Evolutionary conservation across 1,140 invertebrate species (phyloP).

Genomic region (Chironomus tepperi): DNA sequence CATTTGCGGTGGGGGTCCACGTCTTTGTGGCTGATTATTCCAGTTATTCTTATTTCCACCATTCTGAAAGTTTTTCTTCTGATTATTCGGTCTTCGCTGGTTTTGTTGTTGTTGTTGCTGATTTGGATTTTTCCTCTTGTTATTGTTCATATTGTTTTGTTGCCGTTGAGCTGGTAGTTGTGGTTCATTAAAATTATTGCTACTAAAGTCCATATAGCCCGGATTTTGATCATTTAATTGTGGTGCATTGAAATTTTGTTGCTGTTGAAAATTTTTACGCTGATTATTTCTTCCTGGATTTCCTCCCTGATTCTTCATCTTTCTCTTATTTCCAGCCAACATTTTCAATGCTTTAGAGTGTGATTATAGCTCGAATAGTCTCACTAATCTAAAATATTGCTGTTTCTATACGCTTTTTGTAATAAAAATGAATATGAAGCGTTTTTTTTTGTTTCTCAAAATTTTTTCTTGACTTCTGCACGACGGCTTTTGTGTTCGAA

Average conservation of each 20-base stretch:
- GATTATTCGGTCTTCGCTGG: neutral
- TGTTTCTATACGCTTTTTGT: too few relatives aligned
- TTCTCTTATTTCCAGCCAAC: slow-evolving; percentile 9
- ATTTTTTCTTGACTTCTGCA: too few relatives aligned
- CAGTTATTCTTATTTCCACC: slow-evolving; percentile 9
- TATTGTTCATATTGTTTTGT: slow-evolving; percentile 1
- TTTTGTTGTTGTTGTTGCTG: slow-evolving; percentile 10
- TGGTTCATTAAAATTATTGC: neutral
- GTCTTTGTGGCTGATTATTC: slow-evolving; percentile 8
- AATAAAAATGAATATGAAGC: too few relatives aligned
- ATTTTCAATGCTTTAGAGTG: neutral
- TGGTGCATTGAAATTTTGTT: neutral
- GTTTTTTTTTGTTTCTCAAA: too few relatives aligned
- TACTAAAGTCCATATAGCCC: slow-evolving; percentile 16
- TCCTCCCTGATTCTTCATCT: slow-evolving; percentile 16
- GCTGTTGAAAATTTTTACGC: neutral
- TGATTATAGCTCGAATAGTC: too few relatives aligned
- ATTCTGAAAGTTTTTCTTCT: slow-evolving; percentile 9
- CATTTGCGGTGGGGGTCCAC: neutral
- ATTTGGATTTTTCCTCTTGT: neutral
- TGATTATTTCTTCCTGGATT: neutral
- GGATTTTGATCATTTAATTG: slow-evolving; percentile 13
- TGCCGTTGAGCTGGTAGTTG: neutral
- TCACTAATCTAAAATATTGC: too few relatives aligned
- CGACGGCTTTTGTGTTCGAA: too few relatives aligned